phyloP scores from a whole-genome alignment of 1,140 invertebrate genomes.

The Popillia japonica region DNA sequence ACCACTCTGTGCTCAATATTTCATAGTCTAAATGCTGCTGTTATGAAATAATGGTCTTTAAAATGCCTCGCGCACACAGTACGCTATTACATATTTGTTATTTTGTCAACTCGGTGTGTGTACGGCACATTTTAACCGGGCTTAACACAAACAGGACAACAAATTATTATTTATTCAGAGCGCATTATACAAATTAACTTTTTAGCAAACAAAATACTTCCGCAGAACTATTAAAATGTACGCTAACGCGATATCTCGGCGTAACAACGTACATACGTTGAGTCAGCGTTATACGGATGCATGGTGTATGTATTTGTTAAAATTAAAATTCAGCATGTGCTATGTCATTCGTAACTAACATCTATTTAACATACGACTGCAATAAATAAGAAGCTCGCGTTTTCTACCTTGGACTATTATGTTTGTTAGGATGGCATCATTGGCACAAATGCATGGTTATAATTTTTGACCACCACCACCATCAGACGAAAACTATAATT shows the following conservation, averaged over 20 bases:
- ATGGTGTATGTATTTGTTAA: no score
- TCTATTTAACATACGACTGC: no score
- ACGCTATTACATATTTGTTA: constrained; percentile 51
- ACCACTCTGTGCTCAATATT: constrained; percentile 52
- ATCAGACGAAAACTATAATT: no score
- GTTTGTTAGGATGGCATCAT: no score
- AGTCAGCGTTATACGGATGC: no score
- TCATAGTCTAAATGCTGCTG: constrained; percentile 51
- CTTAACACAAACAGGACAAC: constrained; percentile 20
- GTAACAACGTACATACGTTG: not conserved
- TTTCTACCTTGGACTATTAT: no score
- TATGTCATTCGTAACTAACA: no score
- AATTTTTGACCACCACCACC: no score
- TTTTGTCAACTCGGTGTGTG: constrained; percentile 45
- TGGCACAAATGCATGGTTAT: no score
- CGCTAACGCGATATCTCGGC: constrained; percentile 12
- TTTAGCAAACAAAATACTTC: constrained; percentile 16
- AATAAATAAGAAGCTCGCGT: no score
- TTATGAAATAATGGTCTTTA: constrained; percentile 54
- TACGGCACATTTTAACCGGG: not conserved
- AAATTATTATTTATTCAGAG: constrained; percentile 38
- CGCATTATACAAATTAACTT: constrained; percentile 39
- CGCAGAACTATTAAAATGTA: constrained; percentile 26
- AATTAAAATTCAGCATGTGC: no score
- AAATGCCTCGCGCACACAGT: constrained; percentile 45